Percentiles rank a stretch among this genome's conserved stretches.
phyloP scores from a whole-genome alignment of 2,113 vertebrate genomes.

The Lethenteron reissneri region DNA sequence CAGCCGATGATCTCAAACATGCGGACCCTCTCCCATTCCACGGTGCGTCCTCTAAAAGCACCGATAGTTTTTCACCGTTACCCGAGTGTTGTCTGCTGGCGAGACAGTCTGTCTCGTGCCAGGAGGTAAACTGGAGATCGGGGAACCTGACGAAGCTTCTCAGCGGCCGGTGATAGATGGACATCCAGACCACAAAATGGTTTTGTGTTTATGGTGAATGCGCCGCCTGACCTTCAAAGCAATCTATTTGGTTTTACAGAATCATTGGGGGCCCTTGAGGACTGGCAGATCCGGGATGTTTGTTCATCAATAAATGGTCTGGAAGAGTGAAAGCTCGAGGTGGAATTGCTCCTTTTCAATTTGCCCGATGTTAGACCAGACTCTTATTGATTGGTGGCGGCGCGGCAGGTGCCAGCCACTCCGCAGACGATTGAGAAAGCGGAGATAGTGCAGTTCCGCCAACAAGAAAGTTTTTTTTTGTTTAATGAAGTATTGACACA shows the following conservation, averaged over 20 bases:
- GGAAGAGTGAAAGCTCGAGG: conserved; percentile 1
- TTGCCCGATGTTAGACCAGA: conserved; percentile 1
- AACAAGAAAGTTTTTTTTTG: not conserved
- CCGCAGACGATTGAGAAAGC: not conserved
- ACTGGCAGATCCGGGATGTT: not conserved
- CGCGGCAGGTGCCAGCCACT: not conserved
- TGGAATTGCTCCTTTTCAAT: conserved; percentile 4
- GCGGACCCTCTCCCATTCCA: no score
- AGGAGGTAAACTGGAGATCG: no score
- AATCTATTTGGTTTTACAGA: not conserved
- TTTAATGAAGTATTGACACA: conserved; percentile 2
- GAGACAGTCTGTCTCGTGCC: no score
- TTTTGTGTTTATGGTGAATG: not conserved
- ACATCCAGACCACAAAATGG: no score
- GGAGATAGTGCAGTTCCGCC: not conserved
- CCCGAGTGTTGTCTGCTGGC: no score
- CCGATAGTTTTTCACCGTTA: no score
- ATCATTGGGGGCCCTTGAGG: conserved; percentile 1
- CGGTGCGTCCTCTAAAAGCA: no score
- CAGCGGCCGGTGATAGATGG: no score
- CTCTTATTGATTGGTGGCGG: not conserved
- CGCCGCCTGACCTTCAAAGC: not conserved
- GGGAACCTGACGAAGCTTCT: no score
- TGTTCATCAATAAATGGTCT: conserved; percentile 1
- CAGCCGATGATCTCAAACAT: no score